Conservation (phyloP, 2,113 vertebrate genomes). For the Xenopus borealis region DNA sequence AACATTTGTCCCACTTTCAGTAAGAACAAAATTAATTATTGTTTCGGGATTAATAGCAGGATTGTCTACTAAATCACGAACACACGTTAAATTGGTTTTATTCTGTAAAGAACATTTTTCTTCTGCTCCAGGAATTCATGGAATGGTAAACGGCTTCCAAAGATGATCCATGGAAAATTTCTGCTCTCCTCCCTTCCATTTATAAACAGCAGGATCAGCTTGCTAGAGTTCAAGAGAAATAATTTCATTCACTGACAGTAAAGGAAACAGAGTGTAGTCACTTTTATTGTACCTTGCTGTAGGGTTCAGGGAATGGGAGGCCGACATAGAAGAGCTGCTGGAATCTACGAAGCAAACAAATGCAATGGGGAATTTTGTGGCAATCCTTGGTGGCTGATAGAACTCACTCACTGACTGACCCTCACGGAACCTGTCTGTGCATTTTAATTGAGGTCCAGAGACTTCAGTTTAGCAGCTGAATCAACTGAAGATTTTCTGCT, state of each 20-base stretch:
- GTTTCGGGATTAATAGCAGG: no score
- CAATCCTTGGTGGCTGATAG: background rate
- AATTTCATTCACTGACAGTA: slow-evolving; percentile 2
- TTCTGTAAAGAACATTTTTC: no score
- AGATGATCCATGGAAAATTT: slow-evolving; percentile 9
- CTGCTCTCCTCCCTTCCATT: slow-evolving; percentile 1
- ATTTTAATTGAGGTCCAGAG: background rate
- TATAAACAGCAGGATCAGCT: slow-evolving; percentile 11
- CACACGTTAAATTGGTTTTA: no score
- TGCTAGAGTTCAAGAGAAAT: background rate
- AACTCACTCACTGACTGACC: no score
- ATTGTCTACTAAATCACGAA: no score
- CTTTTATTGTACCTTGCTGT: slow-evolving; percentile 15
- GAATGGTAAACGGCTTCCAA: no score
- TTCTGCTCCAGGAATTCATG: no score
- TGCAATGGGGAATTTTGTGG: background rate
- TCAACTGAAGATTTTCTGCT: slow-evolving; percentile 11
- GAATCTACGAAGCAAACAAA: background rate
- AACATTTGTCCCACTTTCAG: no score
- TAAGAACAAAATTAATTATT: no score
- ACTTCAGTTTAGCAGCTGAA: background rate
- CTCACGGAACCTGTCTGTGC: background rate
- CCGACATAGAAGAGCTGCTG: background rate
- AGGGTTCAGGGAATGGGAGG: background rate
- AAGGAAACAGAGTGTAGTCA: slow-evolving; percentile 8